Conservation (phyloP, 2,797 vertebrate genomes). For the Paedocypris micromegethes region DNA sequence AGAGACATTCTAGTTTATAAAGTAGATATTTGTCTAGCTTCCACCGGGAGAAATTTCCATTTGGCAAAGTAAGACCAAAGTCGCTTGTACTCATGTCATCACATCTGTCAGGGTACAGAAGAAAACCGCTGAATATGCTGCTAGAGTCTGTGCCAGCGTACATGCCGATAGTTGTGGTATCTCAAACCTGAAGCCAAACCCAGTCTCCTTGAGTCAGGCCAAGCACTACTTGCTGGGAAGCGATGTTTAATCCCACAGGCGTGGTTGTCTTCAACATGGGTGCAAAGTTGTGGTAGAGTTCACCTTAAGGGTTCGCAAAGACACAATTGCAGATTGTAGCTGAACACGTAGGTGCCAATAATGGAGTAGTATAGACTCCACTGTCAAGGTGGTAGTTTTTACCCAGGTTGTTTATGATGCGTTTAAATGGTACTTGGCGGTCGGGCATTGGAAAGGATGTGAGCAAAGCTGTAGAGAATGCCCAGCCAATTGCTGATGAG, state of each 20-base stretch:
- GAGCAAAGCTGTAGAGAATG: slow-evolving; percentile 52
- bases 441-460: slow-evolving; percentile 44
- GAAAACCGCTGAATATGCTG: slow-evolving; percentile 64
- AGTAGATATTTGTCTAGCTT: background rate
- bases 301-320: slow-evolving; percentile 51
- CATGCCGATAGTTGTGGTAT: slow-evolving; percentile 53
- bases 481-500: slow-evolving; percentile 55
- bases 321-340: slow-evolving; percentile 50
- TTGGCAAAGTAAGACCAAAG: background rate
- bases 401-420: slow-evolving; percentile 52
- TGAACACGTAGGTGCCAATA: slow-evolving; percentile 68
- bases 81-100: slow-evolving; percentile 37
- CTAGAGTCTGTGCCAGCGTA: slow-evolving; percentile 46
- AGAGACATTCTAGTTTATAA: too few relatives aligned
- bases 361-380: slow-evolving; percentile 59
- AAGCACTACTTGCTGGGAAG: slow-evolving; percentile 57
- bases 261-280: slow-evolving; percentile 54
- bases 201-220: slow-evolving; percentile 43
- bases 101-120: slow-evolving; percentile 61
- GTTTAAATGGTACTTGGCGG: slow-evolving; percentile 51
- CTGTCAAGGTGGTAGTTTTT: slow-evolving; percentile 37
- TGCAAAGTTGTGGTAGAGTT: slow-evolving; percentile 57
- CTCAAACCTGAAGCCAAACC: slow-evolving; percentile 63
- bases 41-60: slow-evolving; percentile 17
- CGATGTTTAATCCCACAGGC: background rate